Base-by-base conservation (phyloP, 2,888 invertebrate species). In the Prosopocoilus inquinatus region DNA sequence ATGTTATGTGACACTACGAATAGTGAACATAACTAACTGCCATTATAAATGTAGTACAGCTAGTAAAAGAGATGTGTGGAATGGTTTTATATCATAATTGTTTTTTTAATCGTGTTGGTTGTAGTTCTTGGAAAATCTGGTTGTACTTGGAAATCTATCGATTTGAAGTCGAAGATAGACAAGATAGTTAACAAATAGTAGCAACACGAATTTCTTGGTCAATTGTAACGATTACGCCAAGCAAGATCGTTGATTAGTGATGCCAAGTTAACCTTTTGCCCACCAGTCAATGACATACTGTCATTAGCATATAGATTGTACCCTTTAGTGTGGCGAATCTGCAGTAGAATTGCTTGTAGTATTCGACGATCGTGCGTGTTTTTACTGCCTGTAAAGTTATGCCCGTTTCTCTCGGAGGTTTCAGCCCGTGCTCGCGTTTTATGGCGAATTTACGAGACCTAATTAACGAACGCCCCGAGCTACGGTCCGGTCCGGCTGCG, bases 301-400 rank as follows among this genome's bases (percentile, higher is more conserved):
- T 66, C 67, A 76, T 76, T 76, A 74, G 76, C 76, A 76, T 76
- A 75, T 76, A 76, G 74, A 76, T 76, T 76, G 71, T 72, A 67
- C 74, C 73, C 73, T 72, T 68, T 65, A 67, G 69, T 70, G 71
- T 69, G 64, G 63, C 72, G 67, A 72, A 72, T 71, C 64, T 54
- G 63, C 63, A 64, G 61, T 63, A 61, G 64, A 66, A 64, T 63
- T 65, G 71, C 70, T 70, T 67, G 67, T 69, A 70, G 70, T 69
- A 68, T 70, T 68, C 65, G 64, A 62, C 64, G 68, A 69, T 70
- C 69, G 57, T 68, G 66, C 64, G 60, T 60, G 65, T 70, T 72
- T 73, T 72, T 70, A 70, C 63, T 63, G 65, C 66, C 58, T 62
- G 62, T 63, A 64, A 66, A 63, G 64, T 61, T 58, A 62, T 66